Base-by-base conservation (phyloP, 2,888 invertebrate species). In the Myathropa florea region DNA sequence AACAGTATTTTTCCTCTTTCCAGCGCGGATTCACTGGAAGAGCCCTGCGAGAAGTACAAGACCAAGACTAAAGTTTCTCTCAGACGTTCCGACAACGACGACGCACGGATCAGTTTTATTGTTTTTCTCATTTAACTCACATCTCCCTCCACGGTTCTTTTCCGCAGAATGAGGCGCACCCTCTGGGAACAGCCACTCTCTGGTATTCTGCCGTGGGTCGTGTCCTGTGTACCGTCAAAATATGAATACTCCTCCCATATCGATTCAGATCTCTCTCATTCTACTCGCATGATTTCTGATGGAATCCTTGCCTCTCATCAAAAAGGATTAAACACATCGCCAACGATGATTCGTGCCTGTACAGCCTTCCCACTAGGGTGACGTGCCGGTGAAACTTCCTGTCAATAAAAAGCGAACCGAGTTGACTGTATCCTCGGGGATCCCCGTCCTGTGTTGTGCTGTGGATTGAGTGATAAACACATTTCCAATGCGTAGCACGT, bases 291-390 rank as follows among this genome's bases (percentile, higher is more conserved):
- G 70, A 80, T 71, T 64, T n/a, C 68, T 46, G 65, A 71, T 24
- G 64, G 39, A 55, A 64, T 64, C 53, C 64, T 59, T 21, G 46
- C 46, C 18, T 23, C 23, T 9, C 30, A 23, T 24, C 10, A 39
- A 36, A 75, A 84, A 84, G 73, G 80, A 84, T 84, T 84, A 84
- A 80, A 70, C 28, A 84, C 75, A 80, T 36, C 70, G 70, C 55
- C 46, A 18, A 46, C 46, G 68, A 80, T 39, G 33, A 21, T 80
- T 84, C 80, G 64, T 80, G 70, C 59, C 36, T 21, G 63, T 61
- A 71, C 39, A 46, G 39, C 39, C n/a, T 33, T 33, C 33, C 33
- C 33, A 33, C 33, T n/a, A n/a, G 4, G 14, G n/a, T 46, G 39
- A 46, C 39, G 39, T 18, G 46, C 46, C 46, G 46, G 46, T 18